Conservation (phyloP, 2,888 invertebrate species). For the Caenorhabditis macrosperma region DNA sequence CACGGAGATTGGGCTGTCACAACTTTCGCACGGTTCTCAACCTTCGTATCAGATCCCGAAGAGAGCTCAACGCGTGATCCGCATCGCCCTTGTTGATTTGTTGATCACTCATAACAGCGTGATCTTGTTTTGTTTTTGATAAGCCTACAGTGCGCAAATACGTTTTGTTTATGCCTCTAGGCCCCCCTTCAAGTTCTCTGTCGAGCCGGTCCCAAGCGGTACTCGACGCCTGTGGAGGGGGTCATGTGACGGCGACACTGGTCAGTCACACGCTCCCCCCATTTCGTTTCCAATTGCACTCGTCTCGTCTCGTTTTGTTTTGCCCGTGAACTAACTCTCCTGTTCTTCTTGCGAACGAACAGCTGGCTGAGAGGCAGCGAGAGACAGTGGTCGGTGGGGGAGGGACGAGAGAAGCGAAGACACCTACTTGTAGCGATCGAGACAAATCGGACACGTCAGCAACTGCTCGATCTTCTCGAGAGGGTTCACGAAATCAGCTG, state of each 20-base stretch:
- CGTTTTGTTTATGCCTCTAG: conserved; percentile 9
- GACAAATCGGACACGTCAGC: conserved; percentile 96
- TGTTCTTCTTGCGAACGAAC: conserved; percentile 41
- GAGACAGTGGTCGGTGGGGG: background rate
- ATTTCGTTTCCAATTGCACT: conserved; percentile 21
- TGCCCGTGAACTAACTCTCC: conserved; percentile 1
- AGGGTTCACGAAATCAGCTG: conserved; percentile 77
- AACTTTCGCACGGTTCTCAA: background rate
- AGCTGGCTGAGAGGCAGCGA: conserved; percentile 38
- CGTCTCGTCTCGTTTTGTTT: conserved; percentile 4
- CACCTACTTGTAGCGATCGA: conserved; percentile 88
- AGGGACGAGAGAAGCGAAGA: conserved; percentile 1
- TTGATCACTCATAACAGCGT: conserved; percentile 3
- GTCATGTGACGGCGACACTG: conserved; percentile 52
- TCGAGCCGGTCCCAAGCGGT: conserved; percentile 25
- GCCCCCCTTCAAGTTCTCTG: background rate
- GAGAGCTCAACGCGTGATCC: conserved; percentile 3
- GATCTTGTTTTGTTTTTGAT: conserved; percentile 15
- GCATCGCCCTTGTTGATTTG: background rate
- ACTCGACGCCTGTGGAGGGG: conserved; percentile 27
- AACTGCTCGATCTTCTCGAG: conserved; percentile 87
- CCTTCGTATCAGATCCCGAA: background rate
- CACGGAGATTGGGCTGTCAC: background rate
- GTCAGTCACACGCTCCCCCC: conserved; percentile 49
- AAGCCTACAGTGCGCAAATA: conserved; percentile 22